Base-by-base conservation (phyloP, 2,888 invertebrate genomes). In the Drosophila merina region DNA sequence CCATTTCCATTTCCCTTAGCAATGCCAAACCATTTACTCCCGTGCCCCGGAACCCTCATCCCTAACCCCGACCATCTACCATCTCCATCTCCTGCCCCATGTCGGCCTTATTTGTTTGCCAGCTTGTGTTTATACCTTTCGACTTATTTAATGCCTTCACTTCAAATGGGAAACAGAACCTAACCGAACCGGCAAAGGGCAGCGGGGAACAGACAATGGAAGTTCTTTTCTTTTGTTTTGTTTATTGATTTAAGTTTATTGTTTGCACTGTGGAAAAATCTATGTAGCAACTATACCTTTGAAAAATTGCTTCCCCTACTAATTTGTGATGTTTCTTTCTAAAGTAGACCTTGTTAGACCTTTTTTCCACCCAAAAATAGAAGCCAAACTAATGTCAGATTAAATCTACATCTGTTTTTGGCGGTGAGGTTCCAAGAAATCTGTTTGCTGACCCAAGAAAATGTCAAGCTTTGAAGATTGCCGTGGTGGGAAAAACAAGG, bases 121-220 rank as follows among this genome's bases (percentile, higher is more conserved):
- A 74, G 74, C 58, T 70, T 80, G 71, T 81, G 79, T 81, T 87
- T 81, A 81, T 87, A 84, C 85, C 87, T 81, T 87, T 85, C 82
- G 86, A 85, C 86, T 87, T 85, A 81, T 87, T 81, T 87, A 87
- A 85, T 81, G 81, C 79, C 86, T 84, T 86, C 82, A 78, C 76
- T 81, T 81, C 79, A 86, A 81, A 86, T 78, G 87, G 85, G 83
- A 66, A 86, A 75, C 85, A 77, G 74, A 77, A 59, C 63, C 67
- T 44, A 73, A 60, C 44, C 74, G 80, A 76, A 68, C 75, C 60
- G 74, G 50, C 70, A 68, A 70, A 48, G 60, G 55, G 64, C 55
- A 58, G 50, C 33, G 50, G 62, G 51, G 58, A 49, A 62, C 54
- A 71, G 59, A 76, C 77, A 84, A 75, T 86, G 68, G 78, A 73